Percentiles rank a stretch among this genome's conserved stretches.
These are phyloP conservation scores for Pedetes capensis DNA, from an alignment of 2,113 vertebrate species.

Conservation along the genomic window DNA sequence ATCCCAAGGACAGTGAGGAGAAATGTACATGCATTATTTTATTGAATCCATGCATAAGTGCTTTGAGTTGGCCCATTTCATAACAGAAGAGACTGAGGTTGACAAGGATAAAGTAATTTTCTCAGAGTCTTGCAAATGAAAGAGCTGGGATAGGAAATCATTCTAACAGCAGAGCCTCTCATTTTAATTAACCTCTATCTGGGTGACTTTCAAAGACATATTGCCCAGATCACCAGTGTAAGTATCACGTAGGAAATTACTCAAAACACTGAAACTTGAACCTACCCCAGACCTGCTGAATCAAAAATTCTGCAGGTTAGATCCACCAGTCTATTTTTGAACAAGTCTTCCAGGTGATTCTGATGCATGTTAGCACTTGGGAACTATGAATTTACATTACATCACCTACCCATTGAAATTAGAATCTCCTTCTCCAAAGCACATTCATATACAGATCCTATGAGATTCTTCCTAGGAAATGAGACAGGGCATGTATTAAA, in stretches of 20 bases:
- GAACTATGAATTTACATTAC: background rate
- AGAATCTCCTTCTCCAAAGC: background rate
- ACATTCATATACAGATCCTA: background rate
- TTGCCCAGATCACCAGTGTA: background rate
- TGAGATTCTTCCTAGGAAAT: background rate
- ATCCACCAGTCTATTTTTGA: background rate
- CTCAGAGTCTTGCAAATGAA: background rate
- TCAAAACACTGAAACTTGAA: background rate
- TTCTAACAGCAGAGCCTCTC: background rate
- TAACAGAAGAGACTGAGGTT: background rate
- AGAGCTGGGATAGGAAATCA: background rate
- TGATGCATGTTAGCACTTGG: background rate
- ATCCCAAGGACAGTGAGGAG: background rate
- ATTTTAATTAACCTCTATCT: background rate
- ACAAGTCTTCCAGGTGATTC: background rate
- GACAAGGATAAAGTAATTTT: background rate
- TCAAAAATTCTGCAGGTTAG: background rate
- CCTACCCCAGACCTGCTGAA: background rate
- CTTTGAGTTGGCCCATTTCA: background rate
- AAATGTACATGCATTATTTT: background rate
- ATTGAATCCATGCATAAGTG: background rate
- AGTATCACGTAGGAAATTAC: background rate
- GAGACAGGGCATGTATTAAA: background rate
- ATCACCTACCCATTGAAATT: background rate
- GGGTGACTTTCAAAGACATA: background rate